Evolutionary conservation across 1,140 invertebrate genomes (phyloP), one percentile per base, ranked within the genome.

Genomic region (Wiebesia pumilae): DNA sequence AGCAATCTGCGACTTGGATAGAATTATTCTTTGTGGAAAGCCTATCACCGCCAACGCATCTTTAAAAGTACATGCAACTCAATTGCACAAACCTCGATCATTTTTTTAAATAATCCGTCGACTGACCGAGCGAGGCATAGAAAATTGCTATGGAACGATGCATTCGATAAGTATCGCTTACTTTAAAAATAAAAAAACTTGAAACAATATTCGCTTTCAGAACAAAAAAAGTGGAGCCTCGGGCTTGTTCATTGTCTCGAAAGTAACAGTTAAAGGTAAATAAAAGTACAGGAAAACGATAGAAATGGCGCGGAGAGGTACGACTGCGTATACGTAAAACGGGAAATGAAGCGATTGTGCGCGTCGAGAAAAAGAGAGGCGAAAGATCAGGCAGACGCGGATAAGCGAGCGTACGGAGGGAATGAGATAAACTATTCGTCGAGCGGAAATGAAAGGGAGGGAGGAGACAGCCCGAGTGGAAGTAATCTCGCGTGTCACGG

Each of bases 381-480:
- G 67, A 1, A 21, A 54, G 51, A 54, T 14, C 6, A 47, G 43
- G 14, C 43, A 47, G 6, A 47, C 43, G 43, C 43, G 43, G 43
- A 14, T 47, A 47, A 47, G 43, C 43, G 43, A 30, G 27, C 9
- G 27, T 30, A 30, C 65, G 9, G 21, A 78, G n/a, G 19, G 47
- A 71, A 7, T 12, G 83, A 9, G 65, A 12, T 30, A n/a, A 67
- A 33, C n/a, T 30, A 33, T 9, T 69, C n/a, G 65, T 35, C 65
- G 81, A 89, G 90, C 88, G 89, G 89, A 91, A 90, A 91, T 87
- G 90, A 90, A 90, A 90, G 88, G 85, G 89, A 91, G 81, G 83
- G 73, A 38, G 1, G 69, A 54, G 69, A 54, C 19, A 51, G 54
- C 35, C 51, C 14, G 62, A 19, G 19, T 54, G 7, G 51, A 54